A percentile compares a stretch with the other conserved stretches of the same genome.
phyloP scores from a whole-genome alignment of 2,797 vertebrate species.

The Picus viridis region DNA sequence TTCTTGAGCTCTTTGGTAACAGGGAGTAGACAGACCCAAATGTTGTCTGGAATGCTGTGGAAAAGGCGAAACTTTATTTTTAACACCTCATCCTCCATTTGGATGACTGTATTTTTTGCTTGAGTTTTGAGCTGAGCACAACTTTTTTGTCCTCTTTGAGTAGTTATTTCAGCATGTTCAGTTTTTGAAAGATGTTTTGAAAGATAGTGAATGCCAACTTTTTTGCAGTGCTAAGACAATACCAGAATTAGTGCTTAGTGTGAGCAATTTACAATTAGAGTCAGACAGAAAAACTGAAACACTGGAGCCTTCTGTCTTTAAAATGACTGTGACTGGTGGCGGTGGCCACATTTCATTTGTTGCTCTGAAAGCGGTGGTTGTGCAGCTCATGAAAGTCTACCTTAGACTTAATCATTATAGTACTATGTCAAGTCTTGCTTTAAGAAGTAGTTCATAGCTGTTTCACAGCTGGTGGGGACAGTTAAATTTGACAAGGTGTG shows the following conservation, averaged over 20 bases:
- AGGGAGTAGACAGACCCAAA: not conserved
- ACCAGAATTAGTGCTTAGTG: not conserved
- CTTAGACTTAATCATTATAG: not conserved
- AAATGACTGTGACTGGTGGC: not conserved
- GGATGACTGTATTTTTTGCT: not conserved
- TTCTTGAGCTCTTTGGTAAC: not conserved
- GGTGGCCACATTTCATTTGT: not conserved
- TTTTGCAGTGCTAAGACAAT: not conserved
- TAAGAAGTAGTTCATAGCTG: not conserved
- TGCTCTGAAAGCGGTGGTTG: not conserved
- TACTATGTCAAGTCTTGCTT: not conserved
- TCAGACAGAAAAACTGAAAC: not conserved
- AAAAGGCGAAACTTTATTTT: not conserved
- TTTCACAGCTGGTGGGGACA: not conserved
- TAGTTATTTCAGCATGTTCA: not conserved
- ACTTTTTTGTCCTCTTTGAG: not conserved
- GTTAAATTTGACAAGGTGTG: not conserved
- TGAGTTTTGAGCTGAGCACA: not conserved
- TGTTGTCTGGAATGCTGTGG: not conserved
- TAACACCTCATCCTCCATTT: rapidly evolving
- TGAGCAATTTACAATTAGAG: not conserved
- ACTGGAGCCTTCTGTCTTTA: not conserved
- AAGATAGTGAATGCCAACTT: not conserved
- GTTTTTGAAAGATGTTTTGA: not conserved
- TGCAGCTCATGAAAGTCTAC: not conserved